Evolutionary conservation across 2,113 vertebrate species (phyloP).

Genomic region (Lampris incognitus): DNA sequence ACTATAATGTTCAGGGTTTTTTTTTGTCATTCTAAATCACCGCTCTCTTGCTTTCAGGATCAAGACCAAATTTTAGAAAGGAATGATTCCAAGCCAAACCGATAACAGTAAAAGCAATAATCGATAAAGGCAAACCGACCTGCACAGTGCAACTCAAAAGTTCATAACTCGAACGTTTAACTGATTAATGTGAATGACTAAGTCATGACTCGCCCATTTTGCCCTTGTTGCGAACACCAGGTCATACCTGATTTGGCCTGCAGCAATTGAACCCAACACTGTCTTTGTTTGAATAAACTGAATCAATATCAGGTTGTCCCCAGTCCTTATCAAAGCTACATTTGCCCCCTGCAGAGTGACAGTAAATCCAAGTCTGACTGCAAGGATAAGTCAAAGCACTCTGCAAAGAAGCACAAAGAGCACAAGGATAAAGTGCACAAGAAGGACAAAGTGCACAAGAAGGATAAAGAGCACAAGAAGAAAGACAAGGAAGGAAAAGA

Average conservation of each 20-base stretch:
- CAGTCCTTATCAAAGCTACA: not conserved
- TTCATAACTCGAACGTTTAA: not conserved
- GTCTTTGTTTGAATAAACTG: not conserved
- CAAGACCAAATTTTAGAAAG: too few species aligned
- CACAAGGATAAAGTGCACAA: slow-evolving; percentile 19
- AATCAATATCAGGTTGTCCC: not conserved
- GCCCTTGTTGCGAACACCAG: too few species aligned
- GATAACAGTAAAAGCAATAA: too few species aligned
- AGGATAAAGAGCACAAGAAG: not conserved
- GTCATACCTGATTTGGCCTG: too few species aligned
- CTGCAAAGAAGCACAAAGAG: slow-evolving; percentile 3
- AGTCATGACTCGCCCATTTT: too few species aligned
- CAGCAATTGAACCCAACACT: too few species aligned
- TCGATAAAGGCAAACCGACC: too few species aligned
- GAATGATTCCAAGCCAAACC: too few species aligned
- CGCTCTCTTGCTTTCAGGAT: too few species aligned
- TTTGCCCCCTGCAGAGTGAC: slow-evolving; percentile 8
- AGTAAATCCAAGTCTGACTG: slow-evolving; percentile 12
- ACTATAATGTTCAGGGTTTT: too few species aligned
- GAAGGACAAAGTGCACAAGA: not conserved
- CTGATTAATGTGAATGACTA: not conserved
- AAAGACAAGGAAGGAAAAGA: not conserved
- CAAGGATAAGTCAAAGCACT: slow-evolving; percentile 42
- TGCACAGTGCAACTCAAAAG: not conserved
- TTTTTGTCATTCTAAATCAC: too few species aligned